Evolutionary conservation across 2,113 vertebrate genomes (phyloP).

Genomic region (Enhydra lutris): DNA sequence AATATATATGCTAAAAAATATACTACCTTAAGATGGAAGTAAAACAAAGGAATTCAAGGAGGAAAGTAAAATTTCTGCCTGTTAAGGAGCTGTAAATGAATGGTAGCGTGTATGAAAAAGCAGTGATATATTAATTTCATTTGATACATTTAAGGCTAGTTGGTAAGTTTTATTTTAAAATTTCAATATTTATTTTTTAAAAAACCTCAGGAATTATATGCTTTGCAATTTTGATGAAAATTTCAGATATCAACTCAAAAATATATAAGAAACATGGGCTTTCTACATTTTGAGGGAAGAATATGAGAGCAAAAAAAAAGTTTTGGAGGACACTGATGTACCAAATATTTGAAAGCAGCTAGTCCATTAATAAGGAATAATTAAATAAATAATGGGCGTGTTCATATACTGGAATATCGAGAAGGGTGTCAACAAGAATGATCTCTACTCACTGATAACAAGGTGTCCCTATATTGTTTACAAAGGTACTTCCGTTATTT

Average conservation of each 20-base stretch:
- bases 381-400: background rate
- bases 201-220: background rate
- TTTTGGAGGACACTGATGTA: background rate
- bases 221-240: background rate
- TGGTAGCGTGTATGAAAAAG: background rate
- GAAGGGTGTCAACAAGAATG: background rate
- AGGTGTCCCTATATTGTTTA: background rate
- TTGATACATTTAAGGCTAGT: background rate
- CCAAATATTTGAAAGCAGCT: background rate
- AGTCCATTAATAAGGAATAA: background rate
- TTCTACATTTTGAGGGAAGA: background rate
- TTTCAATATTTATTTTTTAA: background rate
- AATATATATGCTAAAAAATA: constrained; percentile 1
- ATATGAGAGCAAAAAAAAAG: background rate
- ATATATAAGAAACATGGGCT: background rate
- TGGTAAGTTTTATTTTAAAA: constrained; percentile 22
- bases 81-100: background rate
- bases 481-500: background rate
- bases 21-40: background rate
- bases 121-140: background rate
- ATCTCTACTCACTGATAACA: background rate
- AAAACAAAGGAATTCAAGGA: background rate
- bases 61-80: background rate
- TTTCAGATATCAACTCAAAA: background rate
- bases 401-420: background rate